phyloP scores from a whole-genome alignment of 2,113 vertebrate genomes.

The Atlantisia rogersi region DNA sequence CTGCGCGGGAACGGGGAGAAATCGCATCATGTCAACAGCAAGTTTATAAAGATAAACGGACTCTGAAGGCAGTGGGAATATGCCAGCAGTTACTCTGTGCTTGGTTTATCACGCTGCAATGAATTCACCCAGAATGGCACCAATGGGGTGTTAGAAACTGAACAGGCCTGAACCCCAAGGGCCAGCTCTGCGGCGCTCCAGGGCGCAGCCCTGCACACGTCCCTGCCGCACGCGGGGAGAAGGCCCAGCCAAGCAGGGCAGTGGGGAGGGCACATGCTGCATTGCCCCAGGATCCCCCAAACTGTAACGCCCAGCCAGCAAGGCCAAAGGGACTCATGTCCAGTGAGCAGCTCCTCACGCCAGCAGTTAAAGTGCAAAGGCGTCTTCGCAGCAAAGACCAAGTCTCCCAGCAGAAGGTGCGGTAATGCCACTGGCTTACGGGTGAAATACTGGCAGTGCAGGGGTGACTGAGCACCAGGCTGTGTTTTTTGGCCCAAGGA shows the following conservation, averaged over 20 bases:
- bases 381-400: too few relatives aligned
- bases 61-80: slow-evolving; percentile 19
- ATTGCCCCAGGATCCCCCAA: not conserved
- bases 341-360: not conserved
- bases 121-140: not conserved
- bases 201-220: not conserved
- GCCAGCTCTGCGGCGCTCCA: accelerated
- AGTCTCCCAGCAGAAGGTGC: not conserved
- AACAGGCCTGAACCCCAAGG: not conserved
- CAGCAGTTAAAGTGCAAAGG: accelerated
- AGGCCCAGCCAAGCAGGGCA: too few relatives aligned
- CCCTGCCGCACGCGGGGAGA: too few relatives aligned
- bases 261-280: too few relatives aligned
- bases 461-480: accelerated
- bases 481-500: not conserved
- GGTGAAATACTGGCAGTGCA: accelerated
- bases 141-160: not conserved
- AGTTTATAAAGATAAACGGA: slow-evolving; percentile 56
- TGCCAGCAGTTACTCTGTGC: not conserved
- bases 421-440: accelerated
- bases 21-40: slow-evolving; percentile 37
- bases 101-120: not conserved
- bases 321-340: not conserved
- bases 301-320: accelerated
- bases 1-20: slow-evolving; percentile 12